Evolutionary conservation across 2,797 vertebrate genomes (phyloP).

Genomic region (Lagodon rhomboides): DNA sequence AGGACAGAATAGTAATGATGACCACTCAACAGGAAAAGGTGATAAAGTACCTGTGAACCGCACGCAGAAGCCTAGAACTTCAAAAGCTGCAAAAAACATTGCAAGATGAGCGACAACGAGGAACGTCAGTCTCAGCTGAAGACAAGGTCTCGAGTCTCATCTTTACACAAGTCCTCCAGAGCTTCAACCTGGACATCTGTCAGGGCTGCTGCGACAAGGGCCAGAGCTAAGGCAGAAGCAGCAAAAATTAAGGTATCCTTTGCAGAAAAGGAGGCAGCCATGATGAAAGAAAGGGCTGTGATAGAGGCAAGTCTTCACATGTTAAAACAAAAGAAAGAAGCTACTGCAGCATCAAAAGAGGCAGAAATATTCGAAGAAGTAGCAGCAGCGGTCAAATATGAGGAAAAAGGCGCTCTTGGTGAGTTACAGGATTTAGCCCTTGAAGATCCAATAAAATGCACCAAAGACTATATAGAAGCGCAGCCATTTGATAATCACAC

Average conservation of each 20-base stretch:
- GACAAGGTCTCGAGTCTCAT: background rate
- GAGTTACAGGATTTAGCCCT: background rate
- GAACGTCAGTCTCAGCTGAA: background rate
- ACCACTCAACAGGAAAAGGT: background rate
- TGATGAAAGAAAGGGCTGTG: conserved; percentile 18
- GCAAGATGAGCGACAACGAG: background rate
- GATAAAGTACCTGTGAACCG: background rate
- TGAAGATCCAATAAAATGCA: background rate
- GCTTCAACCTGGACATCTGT: background rate
- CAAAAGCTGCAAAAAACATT: too few species aligned
- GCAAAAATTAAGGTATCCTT: background rate
- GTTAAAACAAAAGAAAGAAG: conserved; percentile 7
- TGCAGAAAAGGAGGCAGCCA: conserved; percentile 16
- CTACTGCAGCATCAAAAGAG: conserved; percentile 1
- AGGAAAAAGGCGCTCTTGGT: background rate
- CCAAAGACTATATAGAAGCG: background rate
- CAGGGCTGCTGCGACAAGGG: background rate
- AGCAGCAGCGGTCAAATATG: background rate
- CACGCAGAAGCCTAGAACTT: too few species aligned
- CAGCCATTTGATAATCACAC: background rate
- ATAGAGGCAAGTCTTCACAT: conserved; percentile 15
- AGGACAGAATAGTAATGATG: background rate
- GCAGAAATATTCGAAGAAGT: background rate
- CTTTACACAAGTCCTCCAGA: conserved; percentile 2
- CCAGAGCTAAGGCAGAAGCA: background rate